These are phyloP conservation scores for Rhodinocichla rosea DNA, from an alignment of 2,113 vertebrate genomes.

Conservation along the genomic window DNA sequence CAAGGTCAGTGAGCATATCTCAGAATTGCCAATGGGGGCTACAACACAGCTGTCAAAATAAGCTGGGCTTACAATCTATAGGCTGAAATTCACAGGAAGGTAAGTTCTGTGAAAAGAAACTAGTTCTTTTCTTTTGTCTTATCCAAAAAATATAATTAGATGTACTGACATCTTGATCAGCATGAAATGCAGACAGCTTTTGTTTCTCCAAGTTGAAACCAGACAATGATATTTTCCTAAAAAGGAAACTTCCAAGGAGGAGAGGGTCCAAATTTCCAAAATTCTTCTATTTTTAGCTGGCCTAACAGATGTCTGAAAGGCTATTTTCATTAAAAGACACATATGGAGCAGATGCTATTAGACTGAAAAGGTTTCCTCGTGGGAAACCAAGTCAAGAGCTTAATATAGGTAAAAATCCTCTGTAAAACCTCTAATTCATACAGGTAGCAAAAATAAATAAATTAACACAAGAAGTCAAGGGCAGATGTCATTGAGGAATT, in stretches of 20 bases:
- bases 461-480: not conserved
- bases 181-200: not conserved
- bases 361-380: not conserved
- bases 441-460: not conserved
- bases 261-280: not conserved
- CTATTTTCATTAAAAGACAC: conserved; percentile 25
- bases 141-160: not conserved
- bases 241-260: not conserved
- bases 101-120: not conserved
- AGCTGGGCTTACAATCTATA: not conserved
- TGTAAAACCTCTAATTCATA: not conserved
- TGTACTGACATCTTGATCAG: not conserved
- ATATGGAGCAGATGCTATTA: not conserved
- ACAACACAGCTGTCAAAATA: not conserved
- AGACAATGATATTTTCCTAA: not conserved
- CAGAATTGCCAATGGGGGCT: not conserved
- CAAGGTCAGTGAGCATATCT: not conserved
- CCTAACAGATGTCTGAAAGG: not conserved
- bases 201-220: not conserved
- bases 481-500: not conserved
- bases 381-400: not conserved
- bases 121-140: not conserved
- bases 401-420: not conserved
- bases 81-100: not conserved
- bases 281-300: not conserved